These are phyloP conservation scores for Sinonovacula constricta DNA, from an alignment of 1,140 invertebrate species.

Conservation along the genomic window DNA sequence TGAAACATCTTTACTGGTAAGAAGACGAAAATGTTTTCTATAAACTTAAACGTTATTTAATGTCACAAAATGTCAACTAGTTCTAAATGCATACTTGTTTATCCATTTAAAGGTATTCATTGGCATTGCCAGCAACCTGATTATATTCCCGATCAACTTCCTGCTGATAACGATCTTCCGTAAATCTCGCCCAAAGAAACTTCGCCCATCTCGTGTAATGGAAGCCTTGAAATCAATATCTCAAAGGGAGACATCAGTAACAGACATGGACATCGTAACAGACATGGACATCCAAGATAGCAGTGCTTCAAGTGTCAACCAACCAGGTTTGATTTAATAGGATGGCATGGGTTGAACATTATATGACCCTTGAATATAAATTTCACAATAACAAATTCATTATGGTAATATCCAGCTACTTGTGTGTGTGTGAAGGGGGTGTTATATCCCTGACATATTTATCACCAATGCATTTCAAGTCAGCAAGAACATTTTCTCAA, in stretches of 20 bases:
- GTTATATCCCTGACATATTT: too few species aligned
- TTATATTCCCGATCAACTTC: slow-evolving; percentile 81
- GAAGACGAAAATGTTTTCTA: too few species aligned
- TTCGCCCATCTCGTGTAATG: slow-evolving; percentile 76
- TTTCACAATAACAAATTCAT: too few species aligned
- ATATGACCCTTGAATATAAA: slow-evolving; percentile 42
- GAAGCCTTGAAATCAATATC: slow-evolving; percentile 69
- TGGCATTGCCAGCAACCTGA: slow-evolving; percentile 75
- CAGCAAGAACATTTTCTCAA: too few species aligned
- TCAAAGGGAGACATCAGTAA: slow-evolving; percentile 60
- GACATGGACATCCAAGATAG: slow-evolving; percentile 66
- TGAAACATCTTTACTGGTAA: too few species aligned
- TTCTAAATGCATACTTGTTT: background rate
- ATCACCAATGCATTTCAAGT: too few species aligned
- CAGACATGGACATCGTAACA: slow-evolving; percentile 73
- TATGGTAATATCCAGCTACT: too few species aligned
- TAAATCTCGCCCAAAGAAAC: slow-evolving; percentile 76
- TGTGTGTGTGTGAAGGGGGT: too few species aligned
- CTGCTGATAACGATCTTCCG: slow-evolving; percentile 79
- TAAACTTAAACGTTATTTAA: too few species aligned
- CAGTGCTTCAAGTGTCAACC: slow-evolving; percentile 24
- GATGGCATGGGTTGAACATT: too few species aligned
- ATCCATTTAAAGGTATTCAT: slow-evolving; percentile 78
- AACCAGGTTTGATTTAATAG: slow-evolving; percentile 50
- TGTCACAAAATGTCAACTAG: too few species aligned